Evolutionary conservation across 2,888 invertebrate genomes (phyloP), one percentile per base, ranked within the genome.

Genomic region (Griposia aprilina): DNA sequence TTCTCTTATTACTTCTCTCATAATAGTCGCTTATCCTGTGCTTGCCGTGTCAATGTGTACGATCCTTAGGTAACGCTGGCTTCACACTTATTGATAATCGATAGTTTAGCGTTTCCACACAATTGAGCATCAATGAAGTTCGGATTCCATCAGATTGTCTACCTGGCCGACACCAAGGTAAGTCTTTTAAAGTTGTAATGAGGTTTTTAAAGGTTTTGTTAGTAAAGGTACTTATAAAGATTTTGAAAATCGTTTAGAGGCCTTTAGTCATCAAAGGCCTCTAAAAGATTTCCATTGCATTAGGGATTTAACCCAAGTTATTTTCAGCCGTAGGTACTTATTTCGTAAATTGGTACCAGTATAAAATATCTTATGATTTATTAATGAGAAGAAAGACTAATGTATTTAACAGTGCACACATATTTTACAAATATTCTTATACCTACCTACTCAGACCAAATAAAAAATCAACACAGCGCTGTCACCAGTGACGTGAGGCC

Each of bases 61-160:
- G 23, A 41, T 57, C 52, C 73, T 50, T 76, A 41, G 41, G 41
- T 41, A 84, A 15, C 8, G 26, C 15, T 10, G 15, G 17, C 50
- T 63, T 26, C 68, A 74, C 20, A 67, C 74, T 72, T 76, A 89
- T 87, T 81, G 88, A 88, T 82, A 90, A 90, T 90, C 90, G 85
- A 91, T 92, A 86, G 82, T 81, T 89, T 88, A 86, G 82, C 75
- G 71, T 90, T 92, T 92, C 91, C 91, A 90, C 87, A 82, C 88
- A 85, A 88, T 87, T 91, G 87, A 90, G 75, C 89, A 80, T 78
- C 86, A 89, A 89, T 91, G 82, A 79, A 88, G 75, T 76, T 77
- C 65, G 78, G 74, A 30, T 74, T 79, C 73, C 78, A 81, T 83
- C 67, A 74, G 69, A 73, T 72, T 78, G 78, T 78, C 63, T 76